A percentile compares a stretch with the other conserved stretches of the same genome.
Conservation (phyloP, 2,888 invertebrate genomes). For the Eumacrocentrus americanus region DNA sequence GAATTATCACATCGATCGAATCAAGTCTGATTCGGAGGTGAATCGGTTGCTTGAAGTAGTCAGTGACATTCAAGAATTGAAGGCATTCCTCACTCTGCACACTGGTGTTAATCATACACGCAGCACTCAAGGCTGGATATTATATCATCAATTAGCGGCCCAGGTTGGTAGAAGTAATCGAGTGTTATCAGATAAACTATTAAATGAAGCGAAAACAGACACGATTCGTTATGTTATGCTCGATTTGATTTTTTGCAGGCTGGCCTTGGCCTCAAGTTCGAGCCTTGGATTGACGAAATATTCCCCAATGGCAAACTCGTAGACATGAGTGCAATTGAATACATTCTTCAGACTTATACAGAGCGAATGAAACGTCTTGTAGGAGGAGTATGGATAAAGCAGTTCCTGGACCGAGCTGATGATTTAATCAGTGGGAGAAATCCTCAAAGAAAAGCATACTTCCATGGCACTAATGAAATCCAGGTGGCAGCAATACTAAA, state of each 20-base stretch:
- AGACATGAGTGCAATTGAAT: constrained; percentile 15
- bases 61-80: not conserved
- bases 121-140: constrained; percentile 3
- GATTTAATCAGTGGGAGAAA: not conserved
- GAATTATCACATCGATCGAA: constrained; percentile 17
- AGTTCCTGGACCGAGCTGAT: constrained; percentile 8
- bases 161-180: constrained; percentile 18
- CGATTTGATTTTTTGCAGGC: constrained; percentile 7
- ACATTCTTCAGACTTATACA: constrained; percentile 16
- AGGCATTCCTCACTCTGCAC: not conserved
- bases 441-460: constrained; percentile 63
- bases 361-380: constrained; percentile 11
- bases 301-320: constrained; percentile 23
- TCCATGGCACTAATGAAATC: constrained; percentile 17
- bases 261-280: constrained; percentile 7
- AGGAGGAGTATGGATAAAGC: constrained; percentile 23
- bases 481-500: constrained; percentile 65
- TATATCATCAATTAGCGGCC: constrained; percentile 19
- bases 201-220: too few species aligned
- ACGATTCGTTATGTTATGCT: too few species aligned
- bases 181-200: too few species aligned
- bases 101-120: constrained; percentile 23
- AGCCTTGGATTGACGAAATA: constrained; percentile 11
- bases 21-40: not conserved
- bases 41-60: not conserved